Evolutionary conservation across 1,140 invertebrate species (phyloP).

Genomic region (Antheraea mylitta): DNA sequence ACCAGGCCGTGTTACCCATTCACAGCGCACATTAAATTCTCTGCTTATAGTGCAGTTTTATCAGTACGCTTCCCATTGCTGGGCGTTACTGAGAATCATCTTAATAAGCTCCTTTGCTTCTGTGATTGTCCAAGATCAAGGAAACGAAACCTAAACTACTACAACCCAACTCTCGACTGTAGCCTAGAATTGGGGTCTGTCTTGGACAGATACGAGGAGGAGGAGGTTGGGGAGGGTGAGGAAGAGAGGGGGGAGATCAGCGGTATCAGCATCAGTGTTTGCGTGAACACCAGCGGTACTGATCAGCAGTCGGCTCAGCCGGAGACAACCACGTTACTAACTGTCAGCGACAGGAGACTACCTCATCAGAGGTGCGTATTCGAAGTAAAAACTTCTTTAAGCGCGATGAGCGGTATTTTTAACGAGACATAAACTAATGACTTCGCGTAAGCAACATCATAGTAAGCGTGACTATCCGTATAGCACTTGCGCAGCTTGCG

Average conservation of each 20-base stretch:
- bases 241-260: conserved; percentile 37
- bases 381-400: too few species aligned
- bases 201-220: conserved; percentile 69
- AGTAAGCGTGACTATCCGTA: too few species aligned
- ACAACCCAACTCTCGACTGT: conserved; percentile 45
- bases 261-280: conserved; percentile 68
- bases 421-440: too few species aligned
- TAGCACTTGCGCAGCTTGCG: too few species aligned
- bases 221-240: conserved; percentile 32
- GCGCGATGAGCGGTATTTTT: too few species aligned
- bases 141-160: conserved; percentile 25
- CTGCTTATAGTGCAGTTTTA: too few species aligned
- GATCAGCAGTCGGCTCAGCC: conserved; percentile 29
- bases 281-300: conserved; percentile 49
- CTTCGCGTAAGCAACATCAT: too few species aligned
- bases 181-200: conserved; percentile 60
- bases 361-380: conserved; percentile 54
- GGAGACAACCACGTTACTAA: conserved; percentile 46
- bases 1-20: too few species aligned
- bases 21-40: neutral
- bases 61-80: neutral
- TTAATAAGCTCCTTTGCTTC: conserved; percentile 10
- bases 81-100: neutral
- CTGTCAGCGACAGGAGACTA: conserved; percentile 49
- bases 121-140: conserved; percentile 22